phyloP scores from a whole-genome alignment of 2,888 invertebrate genomes.

The Microdon myrmicae region DNA sequence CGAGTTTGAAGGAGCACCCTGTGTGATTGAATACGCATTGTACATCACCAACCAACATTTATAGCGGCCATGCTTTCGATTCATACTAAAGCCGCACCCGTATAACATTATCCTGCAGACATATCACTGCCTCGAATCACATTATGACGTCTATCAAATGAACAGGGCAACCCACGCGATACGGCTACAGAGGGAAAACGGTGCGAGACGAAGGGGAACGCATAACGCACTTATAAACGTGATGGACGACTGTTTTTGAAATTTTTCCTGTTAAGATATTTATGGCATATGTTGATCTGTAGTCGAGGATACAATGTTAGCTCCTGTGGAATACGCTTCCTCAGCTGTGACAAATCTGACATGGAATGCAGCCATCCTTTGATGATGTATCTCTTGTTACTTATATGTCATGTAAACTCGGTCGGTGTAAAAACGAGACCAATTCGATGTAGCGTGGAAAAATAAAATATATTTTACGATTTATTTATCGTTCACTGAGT shows the following conservation, averaged over 20 bases:
- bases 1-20: too few relatives aligned
- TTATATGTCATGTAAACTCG: neutral
- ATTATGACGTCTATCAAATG: constrained; percentile 15
- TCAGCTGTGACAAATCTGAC: too few relatives aligned
- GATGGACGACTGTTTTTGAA: constrained; percentile 24
- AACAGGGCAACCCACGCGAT: constrained; percentile 2
- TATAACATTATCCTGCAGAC: constrained; percentile 19
- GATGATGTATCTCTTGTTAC: constrained; percentile 1
- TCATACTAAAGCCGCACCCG: too few relatives aligned
- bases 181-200: neutral
- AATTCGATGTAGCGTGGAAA: too few relatives aligned
- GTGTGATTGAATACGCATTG: constrained; percentile 27
- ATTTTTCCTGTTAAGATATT: constrained; percentile 20
- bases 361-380: neutral
- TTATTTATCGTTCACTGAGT: constrained; percentile 9
- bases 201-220: neutral
- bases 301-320: constrained; percentile 1
- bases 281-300: constrained; percentile 30
- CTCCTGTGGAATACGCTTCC: constrained; percentile 1
- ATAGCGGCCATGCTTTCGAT: constrained; percentile 15
- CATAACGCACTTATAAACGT: constrained; percentile 6
- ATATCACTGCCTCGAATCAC: constrained; percentile 21
- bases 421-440: neutral
- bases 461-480: too few relatives aligned
- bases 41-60: constrained; percentile 30